Percentiles rank a stretch among this genome's conserved stretches.
Conservation (phyloP, 2,113 vertebrate genomes). For the Microtus richardsoni region DNA sequence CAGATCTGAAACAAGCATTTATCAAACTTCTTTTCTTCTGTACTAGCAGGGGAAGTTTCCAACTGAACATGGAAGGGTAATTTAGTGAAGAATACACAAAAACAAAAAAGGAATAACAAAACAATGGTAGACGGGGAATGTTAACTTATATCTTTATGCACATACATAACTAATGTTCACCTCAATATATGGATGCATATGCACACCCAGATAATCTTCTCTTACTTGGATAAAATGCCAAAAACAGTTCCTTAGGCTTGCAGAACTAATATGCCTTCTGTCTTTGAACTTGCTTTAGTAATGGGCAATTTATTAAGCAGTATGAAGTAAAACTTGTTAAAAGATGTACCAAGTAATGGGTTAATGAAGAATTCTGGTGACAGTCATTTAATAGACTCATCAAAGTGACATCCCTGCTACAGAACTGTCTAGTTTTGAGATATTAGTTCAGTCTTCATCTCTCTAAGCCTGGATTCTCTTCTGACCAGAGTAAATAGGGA, state of each 20-base stretch:
- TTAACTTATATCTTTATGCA: background rate
- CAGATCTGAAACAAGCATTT: slow-evolving; percentile 38
- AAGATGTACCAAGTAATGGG: background rate
- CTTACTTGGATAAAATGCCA: background rate
- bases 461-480: background rate
- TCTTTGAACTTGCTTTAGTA: background rate
- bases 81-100: background rate
- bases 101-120: background rate
- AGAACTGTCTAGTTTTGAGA: background rate
- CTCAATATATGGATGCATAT: background rate
- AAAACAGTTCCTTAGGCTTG: background rate
- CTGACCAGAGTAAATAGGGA: background rate
- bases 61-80: background rate
- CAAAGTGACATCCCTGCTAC: background rate
- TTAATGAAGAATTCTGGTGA: background rate
- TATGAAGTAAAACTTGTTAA: background rate
- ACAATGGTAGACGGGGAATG: background rate
- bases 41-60: background rate
- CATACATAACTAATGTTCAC: background rate
- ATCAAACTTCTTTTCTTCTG: slow-evolving; percentile 47
- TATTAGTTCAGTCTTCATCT: background rate
- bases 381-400: background rate
- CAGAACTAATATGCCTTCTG: background rate
- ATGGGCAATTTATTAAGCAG: background rate
- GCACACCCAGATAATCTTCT: background rate